Conservation (phyloP, 2,888 invertebrate genomes). For the Maniola hyperantus region DNA sequence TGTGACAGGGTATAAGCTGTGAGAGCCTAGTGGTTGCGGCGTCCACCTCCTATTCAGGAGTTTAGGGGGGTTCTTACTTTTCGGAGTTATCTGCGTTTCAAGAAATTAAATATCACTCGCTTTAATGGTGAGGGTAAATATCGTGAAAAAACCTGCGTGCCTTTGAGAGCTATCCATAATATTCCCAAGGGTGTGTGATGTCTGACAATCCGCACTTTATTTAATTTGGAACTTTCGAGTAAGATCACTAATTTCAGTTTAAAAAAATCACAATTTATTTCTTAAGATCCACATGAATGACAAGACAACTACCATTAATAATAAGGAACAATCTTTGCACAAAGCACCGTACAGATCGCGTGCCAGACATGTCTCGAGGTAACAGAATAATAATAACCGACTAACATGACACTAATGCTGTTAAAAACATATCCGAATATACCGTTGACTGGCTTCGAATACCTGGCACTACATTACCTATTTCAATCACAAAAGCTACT, state of each 20-base stretch:
- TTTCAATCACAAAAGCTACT: constrained; percentile 24
- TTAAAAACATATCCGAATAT: constrained; percentile 32
- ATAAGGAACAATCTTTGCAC: neutral
- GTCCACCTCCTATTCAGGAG: too few relatives aligned
- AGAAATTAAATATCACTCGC: too few relatives aligned
- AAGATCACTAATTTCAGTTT: too few relatives aligned
- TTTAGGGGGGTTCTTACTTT: too few relatives aligned
- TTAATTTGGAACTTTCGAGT: too few relatives aligned
- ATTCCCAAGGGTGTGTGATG: too few relatives aligned
- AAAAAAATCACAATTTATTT: neutral
- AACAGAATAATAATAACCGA: constrained; percentile 31
- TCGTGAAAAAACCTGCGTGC: too few relatives aligned
- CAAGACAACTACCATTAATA: neutral
- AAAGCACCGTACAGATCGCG: constrained; percentile 18
- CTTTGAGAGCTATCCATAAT: too few relatives aligned
- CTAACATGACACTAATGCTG: constrained; percentile 33
- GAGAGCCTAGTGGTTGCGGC: too few relatives aligned
- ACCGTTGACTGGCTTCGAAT: constrained; percentile 19
- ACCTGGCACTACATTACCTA: constrained; percentile 28
- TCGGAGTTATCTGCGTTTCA: too few relatives aligned
- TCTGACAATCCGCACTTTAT: too few relatives aligned
- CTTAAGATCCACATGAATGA: neutral
- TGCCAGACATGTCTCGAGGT: constrained; percentile 32
- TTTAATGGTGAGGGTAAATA: too few relatives aligned
- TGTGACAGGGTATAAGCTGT: constrained; percentile 8